Conservation (phyloP, 1,140 invertebrate genomes). For the Rhyacophila brunnea region DNA sequence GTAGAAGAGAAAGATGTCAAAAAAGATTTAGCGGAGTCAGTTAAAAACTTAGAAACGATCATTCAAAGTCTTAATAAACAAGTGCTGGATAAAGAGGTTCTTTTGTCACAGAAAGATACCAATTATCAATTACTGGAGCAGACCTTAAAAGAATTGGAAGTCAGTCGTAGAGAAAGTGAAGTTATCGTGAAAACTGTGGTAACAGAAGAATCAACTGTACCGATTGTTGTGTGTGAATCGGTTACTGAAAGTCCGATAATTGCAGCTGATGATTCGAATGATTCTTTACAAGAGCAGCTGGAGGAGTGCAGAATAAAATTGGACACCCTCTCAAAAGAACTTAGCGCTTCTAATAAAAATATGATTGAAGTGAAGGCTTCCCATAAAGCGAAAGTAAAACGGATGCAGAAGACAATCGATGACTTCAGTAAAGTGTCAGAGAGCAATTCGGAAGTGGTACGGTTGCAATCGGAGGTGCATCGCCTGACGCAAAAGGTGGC, state of each 20-base stretch:
- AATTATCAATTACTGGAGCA: slow-evolving; percentile 29
- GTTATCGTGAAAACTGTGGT: no score
- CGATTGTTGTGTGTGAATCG: not conserved
- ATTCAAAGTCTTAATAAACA: slow-evolving; percentile 52
- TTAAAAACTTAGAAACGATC: slow-evolving; percentile 42
- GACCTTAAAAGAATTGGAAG: no score
- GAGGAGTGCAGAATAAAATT: slow-evolving; percentile 51
- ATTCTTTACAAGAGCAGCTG: slow-evolving; percentile 34
- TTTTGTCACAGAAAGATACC: slow-evolving; percentile 41
- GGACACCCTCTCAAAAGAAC: slow-evolving; percentile 61
- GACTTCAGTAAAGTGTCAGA: slow-evolving; percentile 73
- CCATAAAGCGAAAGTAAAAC: slow-evolving; percentile 77
- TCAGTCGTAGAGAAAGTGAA: no score
- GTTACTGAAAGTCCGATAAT: not conserved
- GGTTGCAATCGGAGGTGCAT: slow-evolving; percentile 57
- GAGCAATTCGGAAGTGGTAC: slow-evolving; percentile 65
- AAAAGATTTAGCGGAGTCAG: slow-evolving; percentile 19
- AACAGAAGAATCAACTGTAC: not conserved
- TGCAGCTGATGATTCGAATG: not conserved
- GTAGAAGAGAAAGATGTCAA: slow-evolving; percentile 15
- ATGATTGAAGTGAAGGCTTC: slow-evolving; percentile 83
- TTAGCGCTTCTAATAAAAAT: slow-evolving; percentile 75
- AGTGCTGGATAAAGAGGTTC: slow-evolving; percentile 50
- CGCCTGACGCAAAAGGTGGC: slow-evolving; percentile 74
- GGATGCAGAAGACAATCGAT: slow-evolving; percentile 78